Evolutionary conservation across 53 echinoderm and acorn worm genomes (phyloP).

Genomic region (Holothuria scabra): DNA sequence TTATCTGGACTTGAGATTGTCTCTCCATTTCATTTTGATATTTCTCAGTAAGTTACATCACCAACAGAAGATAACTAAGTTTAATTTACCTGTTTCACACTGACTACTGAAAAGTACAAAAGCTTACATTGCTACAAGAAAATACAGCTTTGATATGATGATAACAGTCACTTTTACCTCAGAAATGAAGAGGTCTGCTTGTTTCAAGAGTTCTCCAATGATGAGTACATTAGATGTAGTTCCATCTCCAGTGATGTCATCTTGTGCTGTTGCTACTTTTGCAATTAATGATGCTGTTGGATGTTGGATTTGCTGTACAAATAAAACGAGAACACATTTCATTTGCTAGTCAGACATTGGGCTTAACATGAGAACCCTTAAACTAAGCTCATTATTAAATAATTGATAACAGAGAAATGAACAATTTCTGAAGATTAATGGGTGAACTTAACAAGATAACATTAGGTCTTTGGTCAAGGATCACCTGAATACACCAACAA

Average conservation of each 20-base stretch:
- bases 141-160: no score
- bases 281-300: slow-evolving; percentile 98
- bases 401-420: no score
- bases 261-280: slow-evolving; percentile 99
- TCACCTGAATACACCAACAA: no score
- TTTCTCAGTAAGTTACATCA: neutral
- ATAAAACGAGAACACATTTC: neutral
- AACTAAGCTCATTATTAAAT: no score
- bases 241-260: slow-evolving; percentile 99
- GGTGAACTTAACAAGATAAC: no score
- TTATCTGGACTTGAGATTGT: no score
- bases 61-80: neutral
- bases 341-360: no score
- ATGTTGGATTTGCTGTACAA: slow-evolving; percentile 95
- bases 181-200: slow-evolving; percentile 94
- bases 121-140: neutral
- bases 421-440: no score
- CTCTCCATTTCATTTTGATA: no score
- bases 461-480: neutral
- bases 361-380: no score
- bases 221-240: slow-evolving; percentile 99
- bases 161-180: slow-evolving; percentile 74
- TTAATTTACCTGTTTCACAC: neutral
- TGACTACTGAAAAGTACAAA: neutral
- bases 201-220: slow-evolving; percentile 97